Evolutionary conservation across 2,888 invertebrate species (phyloP).

Genomic region (Lepidochrysops patricia): DNA sequence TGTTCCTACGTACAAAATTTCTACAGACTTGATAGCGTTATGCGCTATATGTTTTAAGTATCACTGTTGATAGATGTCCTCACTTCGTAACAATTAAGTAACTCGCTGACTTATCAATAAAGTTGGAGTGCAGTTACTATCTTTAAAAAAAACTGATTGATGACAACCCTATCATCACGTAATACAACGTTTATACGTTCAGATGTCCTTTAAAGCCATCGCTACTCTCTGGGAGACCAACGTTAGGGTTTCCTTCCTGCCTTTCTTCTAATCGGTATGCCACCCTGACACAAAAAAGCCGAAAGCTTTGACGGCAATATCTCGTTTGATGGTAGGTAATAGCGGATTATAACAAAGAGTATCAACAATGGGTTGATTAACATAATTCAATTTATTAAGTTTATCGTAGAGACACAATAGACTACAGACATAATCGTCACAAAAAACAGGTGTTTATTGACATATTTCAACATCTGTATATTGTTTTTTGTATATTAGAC

Average conservation of each 20-base stretch:
- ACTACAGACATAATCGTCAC: too few relatives aligned
- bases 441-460: too few relatives aligned
- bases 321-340: not conserved
- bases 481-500: too few relatives aligned
- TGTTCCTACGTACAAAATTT: too few relatives aligned
- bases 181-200: not conserved
- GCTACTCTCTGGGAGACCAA: constrained; percentile 10
- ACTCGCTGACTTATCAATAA: too few relatives aligned
- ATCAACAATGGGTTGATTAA: not conserved
- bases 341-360: not conserved
- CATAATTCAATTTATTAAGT: not conserved
- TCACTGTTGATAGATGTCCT: too few relatives aligned
- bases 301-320: not conserved
- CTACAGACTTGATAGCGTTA: too few relatives aligned
- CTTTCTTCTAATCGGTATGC: not conserved
- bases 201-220: constrained; percentile 16
- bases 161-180: not conserved
- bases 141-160: constrained; percentile 22
- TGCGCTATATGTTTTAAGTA: too few relatives aligned
- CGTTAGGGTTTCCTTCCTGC: constrained; percentile 9
- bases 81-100: too few relatives aligned
- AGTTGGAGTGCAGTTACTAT: too few relatives aligned
- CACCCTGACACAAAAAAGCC: constrained; percentile 3
- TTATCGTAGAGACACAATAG: not conserved
- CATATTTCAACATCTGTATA: too few relatives aligned